Evolutionary conservation across 1,140 invertebrate genomes (phyloP), one percentile per base, ranked within the genome.

Genomic region (Aleiodes sp.): DNA sequence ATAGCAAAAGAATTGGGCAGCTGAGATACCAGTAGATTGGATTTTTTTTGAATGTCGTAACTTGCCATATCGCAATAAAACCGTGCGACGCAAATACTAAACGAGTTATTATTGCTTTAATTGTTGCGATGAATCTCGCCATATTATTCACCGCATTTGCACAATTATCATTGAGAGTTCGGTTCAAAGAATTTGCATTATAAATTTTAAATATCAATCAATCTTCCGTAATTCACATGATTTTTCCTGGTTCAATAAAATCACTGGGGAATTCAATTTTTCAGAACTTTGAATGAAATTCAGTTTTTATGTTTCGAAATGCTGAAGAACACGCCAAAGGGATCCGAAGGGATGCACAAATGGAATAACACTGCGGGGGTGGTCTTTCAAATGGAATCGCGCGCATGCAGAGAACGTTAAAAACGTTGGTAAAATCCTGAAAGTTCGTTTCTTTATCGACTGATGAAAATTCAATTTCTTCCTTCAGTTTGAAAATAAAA

Each of bases 61-160:
- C 92, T 82, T 94, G 92, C 92, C 93, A 94, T 75, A 94, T 93
- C 0, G 92, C 93, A 16, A 94, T 86, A 60, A 94, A 89, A 19
- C 93, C 93, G 75, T 95, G 94, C 0, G 89, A 88, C 1, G 91
- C 91, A 76, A 94, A 95, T 41, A 94, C 92, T 14, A 94, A 76
- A 57, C 93, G 86, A 3, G 94, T 94, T 4, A 94, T 88, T 66
- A 94, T 92, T 3, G 93, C 93, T 84, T 94, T 95, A 52, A 94
- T 88, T 6, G 92, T 92, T 1, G 92, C 92, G 70, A 94, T 87
- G 76, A 94, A 89, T 84, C 92, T 92, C 28, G 90, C 90, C 84
- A 92, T 92, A 52, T 63, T 72, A 12, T 33, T 16, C n/a, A 4
- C 2, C 4, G 21, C 41, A 4, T 35, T 6, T 35, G 31, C 31